These are phyloP conservation scores for Hippopotamus amphibius DNA, from an alignment of 2,113 vertebrate genomes.

Conservation along the genomic window DNA sequence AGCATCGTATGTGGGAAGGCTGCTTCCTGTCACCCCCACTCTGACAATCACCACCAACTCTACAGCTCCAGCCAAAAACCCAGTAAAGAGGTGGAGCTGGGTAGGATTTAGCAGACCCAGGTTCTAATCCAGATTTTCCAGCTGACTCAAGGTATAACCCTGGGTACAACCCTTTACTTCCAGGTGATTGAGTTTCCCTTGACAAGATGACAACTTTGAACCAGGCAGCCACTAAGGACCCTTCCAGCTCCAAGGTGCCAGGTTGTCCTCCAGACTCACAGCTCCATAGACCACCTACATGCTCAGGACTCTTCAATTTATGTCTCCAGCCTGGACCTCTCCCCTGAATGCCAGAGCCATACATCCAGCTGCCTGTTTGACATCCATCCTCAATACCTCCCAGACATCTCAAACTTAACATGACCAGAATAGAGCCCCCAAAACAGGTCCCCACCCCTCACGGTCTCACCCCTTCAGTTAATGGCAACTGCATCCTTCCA, in stretches of 20 bases:
- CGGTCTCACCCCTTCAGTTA: not conserved
- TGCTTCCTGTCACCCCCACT: no score
- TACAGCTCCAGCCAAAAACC: not conserved
- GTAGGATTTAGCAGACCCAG: not conserved
- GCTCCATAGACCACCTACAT: not conserved
- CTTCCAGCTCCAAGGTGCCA: not conserved
- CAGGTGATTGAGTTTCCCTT: not conserved
- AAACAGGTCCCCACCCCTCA: not conserved
- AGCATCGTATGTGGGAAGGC: not conserved
- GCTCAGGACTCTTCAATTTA: not conserved
- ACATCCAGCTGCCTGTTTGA: not conserved
- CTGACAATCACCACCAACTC: not conserved
- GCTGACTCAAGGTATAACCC: not conserved
- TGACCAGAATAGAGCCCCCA: not conserved
- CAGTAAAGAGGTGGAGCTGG: not conserved
- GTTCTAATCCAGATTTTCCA: constrained; percentile 8
- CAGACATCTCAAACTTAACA: not conserved
- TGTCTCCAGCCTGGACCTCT: not conserved
- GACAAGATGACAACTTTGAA: not conserved
- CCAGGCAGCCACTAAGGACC: not conserved
- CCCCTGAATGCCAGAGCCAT: not conserved
- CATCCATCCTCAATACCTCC: not conserved
- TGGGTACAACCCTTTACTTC: not conserved
- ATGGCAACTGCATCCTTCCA: not conserved
- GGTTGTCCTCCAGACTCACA: not conserved